Percentiles rank a stretch among this genome's conserved stretches.
Conservation (phyloP, 2,113 vertebrate species). For the Arizona elegans region DNA sequence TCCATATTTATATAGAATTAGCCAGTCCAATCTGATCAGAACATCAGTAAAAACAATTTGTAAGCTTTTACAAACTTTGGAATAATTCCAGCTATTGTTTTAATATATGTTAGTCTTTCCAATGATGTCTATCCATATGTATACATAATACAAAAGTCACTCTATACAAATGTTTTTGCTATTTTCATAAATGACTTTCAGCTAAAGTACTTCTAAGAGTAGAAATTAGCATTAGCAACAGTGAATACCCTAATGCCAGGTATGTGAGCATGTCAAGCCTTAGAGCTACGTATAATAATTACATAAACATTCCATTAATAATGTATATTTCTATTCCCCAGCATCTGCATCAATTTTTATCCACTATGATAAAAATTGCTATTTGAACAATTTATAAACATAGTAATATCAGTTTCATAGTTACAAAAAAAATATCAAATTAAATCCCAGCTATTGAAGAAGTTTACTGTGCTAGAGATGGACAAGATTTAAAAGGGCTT, state of each 20-base stretch:
- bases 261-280: not conserved
- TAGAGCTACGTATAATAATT: not conserved
- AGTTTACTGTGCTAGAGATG: not conserved
- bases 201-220: not conserved
- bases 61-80: not conserved
- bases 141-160: not conserved
- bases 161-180: not conserved
- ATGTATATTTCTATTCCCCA: not conserved
- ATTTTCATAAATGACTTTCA: not conserved
- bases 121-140: not conserved
- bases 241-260: not conserved
- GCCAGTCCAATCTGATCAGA: constrained; percentile 76
- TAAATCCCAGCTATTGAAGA: not conserved
- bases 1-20: constrained; percentile 46
- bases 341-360: not conserved
- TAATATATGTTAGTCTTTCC: not conserved
- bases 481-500: not conserved
- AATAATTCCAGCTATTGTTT: not conserved
- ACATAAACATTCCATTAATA: not conserved
- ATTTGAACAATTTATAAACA: not conserved
- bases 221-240: not conserved
- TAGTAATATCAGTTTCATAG: not conserved
- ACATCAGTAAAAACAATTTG: not conserved
- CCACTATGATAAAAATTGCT: not conserved
- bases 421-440: not conserved